These are phyloP conservation scores for Drosophila leontia DNA, from an alignment of 1,140 invertebrate genomes.

Conservation along the genomic window DNA sequence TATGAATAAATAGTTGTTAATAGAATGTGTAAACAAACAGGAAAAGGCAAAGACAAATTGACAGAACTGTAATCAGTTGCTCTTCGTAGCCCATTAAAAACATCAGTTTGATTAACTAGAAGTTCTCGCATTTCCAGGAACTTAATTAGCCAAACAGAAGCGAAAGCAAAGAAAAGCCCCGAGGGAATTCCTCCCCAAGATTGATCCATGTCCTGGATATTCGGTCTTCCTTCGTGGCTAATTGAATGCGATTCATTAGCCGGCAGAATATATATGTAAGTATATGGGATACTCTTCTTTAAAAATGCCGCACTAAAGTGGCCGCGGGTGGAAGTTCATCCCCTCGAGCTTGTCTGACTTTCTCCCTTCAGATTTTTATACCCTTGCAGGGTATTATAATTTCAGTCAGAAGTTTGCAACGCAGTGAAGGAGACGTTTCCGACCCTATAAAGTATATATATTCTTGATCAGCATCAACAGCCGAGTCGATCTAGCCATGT, in stretches of 20 bases:
- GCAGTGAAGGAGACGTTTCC: too few relatives aligned
- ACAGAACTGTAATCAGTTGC: slow-evolving; percentile 5
- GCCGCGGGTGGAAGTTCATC: slow-evolving; percentile 13
- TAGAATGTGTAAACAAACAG: too few relatives aligned
- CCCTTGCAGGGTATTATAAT: too few relatives aligned
- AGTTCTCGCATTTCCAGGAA: slow-evolving; percentile 38
- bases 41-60: background rate
- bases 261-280: slow-evolving; percentile 2
- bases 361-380: background rate
- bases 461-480: too few relatives aligned
- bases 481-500: too few relatives aligned
- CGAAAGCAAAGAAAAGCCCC: background rate
- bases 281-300: slow-evolving; percentile 5
- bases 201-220: slow-evolving; percentile 25
- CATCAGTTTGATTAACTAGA: slow-evolving; percentile 60
- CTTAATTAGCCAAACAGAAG: slow-evolving; percentile 39
- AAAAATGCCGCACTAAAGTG: slow-evolving; percentile 29
- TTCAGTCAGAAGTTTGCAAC: too few relatives aligned
- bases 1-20: too few relatives aligned
- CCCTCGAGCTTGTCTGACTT: background rate
- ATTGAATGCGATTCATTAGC: slow-evolving; percentile 57
- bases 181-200: slow-evolving; percentile 7
- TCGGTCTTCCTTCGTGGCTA: slow-evolving; percentile 20
- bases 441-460: too few relatives aligned
- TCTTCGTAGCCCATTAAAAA: slow-evolving; percentile 12